Percentiles rank a stretch among this genome's conserved stretches.
These are phyloP conservation scores for Anticlea derivata DNA, from an alignment of 2,888 invertebrate species.

Conservation along the genomic window DNA sequence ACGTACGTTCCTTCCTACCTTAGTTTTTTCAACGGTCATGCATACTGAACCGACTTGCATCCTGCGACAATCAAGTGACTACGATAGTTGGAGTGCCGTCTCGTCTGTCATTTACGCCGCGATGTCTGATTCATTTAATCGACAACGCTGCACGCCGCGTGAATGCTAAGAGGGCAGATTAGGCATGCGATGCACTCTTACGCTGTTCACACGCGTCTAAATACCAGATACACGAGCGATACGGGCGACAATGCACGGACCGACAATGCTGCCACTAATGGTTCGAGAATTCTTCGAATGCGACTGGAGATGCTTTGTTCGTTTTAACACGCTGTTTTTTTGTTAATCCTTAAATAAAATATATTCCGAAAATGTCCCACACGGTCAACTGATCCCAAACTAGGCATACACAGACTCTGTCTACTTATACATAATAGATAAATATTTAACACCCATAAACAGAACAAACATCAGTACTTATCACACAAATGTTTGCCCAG, in stretches of 20 bases:
- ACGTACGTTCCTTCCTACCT: neutral
- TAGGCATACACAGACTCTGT: too few relatives aligned
- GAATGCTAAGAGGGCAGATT: constrained; percentile 72
- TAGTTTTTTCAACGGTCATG: constrained; percentile 10
- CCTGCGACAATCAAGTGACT: constrained; percentile 20
- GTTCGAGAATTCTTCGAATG: constrained; percentile 13
- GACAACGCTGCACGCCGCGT: constrained; percentile 52
- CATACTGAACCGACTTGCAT: constrained; percentile 6
- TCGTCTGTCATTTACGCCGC: constrained; percentile 44
- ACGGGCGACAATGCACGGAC: constrained; percentile 28
- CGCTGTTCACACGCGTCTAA: constrained; percentile 69
- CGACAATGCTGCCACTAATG: constrained; percentile 26
- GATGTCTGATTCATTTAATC: constrained; percentile 57
- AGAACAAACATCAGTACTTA: too few relatives aligned
- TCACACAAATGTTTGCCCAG: too few relatives aligned
- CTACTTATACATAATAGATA: too few relatives aligned
- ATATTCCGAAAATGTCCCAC: too few relatives aligned
- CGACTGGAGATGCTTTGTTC: constrained; percentile 2
- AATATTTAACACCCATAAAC: too few relatives aligned
- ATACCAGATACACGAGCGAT: constrained; percentile 47
- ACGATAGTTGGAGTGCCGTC: constrained; percentile 19
- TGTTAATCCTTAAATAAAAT: too few relatives aligned
- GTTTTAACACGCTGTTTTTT: neutral
- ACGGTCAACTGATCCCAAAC: too few relatives aligned
- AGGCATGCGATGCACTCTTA: constrained; percentile 67